Evolutionary conservation across 1,140 invertebrate genomes (phyloP), one percentile per base, ranked within the genome.

Genomic region (Heliconius nattereri): DNA sequence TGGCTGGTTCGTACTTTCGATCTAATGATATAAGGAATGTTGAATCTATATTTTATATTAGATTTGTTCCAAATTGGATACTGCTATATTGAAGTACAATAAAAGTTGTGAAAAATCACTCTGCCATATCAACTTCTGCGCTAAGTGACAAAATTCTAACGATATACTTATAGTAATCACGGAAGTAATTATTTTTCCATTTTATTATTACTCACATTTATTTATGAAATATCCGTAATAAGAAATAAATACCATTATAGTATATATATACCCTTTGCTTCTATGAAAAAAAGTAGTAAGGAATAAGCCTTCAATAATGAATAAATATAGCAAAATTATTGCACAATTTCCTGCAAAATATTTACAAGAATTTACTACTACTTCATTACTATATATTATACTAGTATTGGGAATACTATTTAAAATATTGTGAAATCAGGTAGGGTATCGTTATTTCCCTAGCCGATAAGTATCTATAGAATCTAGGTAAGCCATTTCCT

Each of bases 1-100:
- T 81, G 83, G 78, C 84, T 57, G 75, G 19, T 66, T 66, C 23
- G 23, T 66, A 66, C 57, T 66, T 66, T 26, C 57, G n/a, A 66
- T 66, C 9, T 66, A 66, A 66, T 66, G 57, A 23, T 66, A 26
- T 13, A 66, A 66, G 23, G 57, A 66, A 66, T 66, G 23, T 66
- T 66, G 23, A 66, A 66, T 66, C 57, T 66, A 66, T 66, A 13
- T 29, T 26, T 26, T 66, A 23, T 66, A 29, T 5, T 23, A 57
- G 54, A 54, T 45, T 45, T 16, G 40, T 45, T 16, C 40, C 5
- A 13, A 3, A 45, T 45, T 45, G 40, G 40, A 45, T 13, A 45
- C 11, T 13, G 13, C 40, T 45, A 45, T 16, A 45, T 45, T 45
- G 13, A 11, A 45, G 13, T 11, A 16, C 8, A 45, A 16, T 45